These are phyloP conservation scores for Leptoclinus maculatus DNA, from an alignment of 2,797 vertebrate genomes.

Conservation along the genomic window DNA sequence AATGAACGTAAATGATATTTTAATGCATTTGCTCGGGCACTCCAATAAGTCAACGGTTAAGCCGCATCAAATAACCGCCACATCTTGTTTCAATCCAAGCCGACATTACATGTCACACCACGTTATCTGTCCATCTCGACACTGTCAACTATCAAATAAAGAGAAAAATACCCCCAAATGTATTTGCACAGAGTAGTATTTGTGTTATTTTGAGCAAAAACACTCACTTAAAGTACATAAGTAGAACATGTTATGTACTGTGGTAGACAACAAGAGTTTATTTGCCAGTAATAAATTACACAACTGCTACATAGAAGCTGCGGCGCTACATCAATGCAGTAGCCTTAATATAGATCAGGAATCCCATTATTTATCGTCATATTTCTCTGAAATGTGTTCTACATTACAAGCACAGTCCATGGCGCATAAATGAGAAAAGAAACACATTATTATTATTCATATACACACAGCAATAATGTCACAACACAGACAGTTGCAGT, in stretches of 20 bases:
- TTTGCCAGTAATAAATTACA: background rate
- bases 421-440: background rate
- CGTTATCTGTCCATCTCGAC: background rate
- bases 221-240: background rate
- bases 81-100: background rate
- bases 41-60: background rate
- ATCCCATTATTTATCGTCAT: background rate
- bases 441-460: background rate
- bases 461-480: background rate
- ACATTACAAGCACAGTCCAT: background rate
- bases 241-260: background rate
- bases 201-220: background rate
- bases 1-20: background rate
- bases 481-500: background rate
- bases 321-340: background rate
- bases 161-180: background rate
- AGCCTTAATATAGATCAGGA: background rate
- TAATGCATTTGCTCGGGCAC: slow-evolving; percentile 2
- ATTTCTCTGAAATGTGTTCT: background rate
- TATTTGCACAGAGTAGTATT: background rate
- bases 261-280: background rate
- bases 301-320: background rate
- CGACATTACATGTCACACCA: background rate
- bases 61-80: background rate
- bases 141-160: background rate